These are phyloP conservation scores for Acrobasis repandana DNA, from an alignment of 2,888 invertebrate species.

Conservation along the genomic window DNA sequence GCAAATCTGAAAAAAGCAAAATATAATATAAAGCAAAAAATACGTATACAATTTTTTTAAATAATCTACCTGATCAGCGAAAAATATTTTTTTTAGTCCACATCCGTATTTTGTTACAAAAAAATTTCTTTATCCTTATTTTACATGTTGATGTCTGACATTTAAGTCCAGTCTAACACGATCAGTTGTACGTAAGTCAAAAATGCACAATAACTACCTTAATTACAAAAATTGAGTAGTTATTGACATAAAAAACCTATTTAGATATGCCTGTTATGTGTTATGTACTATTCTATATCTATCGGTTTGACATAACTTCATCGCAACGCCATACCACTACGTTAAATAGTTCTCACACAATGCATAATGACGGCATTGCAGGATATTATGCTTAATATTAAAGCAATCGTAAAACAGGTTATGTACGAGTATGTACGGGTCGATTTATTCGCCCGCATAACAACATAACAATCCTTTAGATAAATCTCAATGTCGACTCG, in stretches of 20 bases:
- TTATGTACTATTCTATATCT: not conserved
- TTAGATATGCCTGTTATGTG: no score
- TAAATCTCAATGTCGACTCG: slow-evolving; percentile 26
- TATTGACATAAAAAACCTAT: not conserved
- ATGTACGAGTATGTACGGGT: slow-evolving; percentile 2
- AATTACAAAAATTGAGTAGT: not conserved
- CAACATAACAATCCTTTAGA: slow-evolving; percentile 14
- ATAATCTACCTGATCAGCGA: no score
- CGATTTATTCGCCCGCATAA: slow-evolving; percentile 13
- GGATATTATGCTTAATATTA: slow-evolving; percentile 7
- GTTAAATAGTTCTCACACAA: not conserved
- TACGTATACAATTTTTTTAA: no score
- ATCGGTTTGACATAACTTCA: not conserved
- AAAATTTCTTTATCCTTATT: no score
- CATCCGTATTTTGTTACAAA: no score
- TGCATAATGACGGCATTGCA: not conserved
- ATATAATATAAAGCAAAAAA: no score
- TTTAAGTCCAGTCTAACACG: not conserved
- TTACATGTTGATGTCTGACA: no score
- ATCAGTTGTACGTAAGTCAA: not conserved
- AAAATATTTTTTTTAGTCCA: no score
- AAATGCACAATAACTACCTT: no score
- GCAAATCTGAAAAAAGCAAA: no score
- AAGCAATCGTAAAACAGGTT: slow-evolving; percentile 14
- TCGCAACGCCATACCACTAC: not conserved